Evolutionary conservation across 2,888 invertebrate species (phyloP).

Genomic region (Oligia fasciuncula): DNA sequence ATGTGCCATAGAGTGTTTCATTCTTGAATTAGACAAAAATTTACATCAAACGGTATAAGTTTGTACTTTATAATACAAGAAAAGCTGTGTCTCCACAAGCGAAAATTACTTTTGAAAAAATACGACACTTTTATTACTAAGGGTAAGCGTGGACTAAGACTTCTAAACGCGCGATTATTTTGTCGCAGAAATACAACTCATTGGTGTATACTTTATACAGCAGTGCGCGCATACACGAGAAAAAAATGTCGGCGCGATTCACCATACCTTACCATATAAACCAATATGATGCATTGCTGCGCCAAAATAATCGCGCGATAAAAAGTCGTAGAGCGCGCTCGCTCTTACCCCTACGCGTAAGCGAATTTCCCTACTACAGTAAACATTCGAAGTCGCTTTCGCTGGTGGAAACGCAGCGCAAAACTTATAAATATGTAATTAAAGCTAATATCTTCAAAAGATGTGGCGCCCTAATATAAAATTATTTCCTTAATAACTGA

Average conservation of each 20-base stretch:
- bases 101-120: constrained; percentile 6
- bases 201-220: neutral
- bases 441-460: constrained; percentile 77
- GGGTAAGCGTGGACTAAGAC: neutral
- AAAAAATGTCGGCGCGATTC: neutral
- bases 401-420: constrained; percentile 17
- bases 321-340: neutral
- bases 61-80: constrained; percentile 39
- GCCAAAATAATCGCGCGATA: neutral
- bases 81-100: constrained; percentile 28
- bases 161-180: neutral
- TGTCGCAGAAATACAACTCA: neutral
- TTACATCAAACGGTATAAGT: constrained; percentile 21
- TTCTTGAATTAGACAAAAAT: constrained; percentile 48
- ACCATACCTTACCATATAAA: neutral
- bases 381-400: constrained; percentile 26
- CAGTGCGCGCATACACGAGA: neutral
- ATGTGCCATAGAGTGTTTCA: constrained; percentile 62
- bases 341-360: neutral
- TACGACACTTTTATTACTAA: neutral
- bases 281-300: neutral
- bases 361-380: too few species aligned
- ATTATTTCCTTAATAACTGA: constrained; percentile 72
- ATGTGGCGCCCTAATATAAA: constrained; percentile 72
- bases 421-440: constrained; percentile 68